Evolutionary conservation across 1,140 invertebrate genomes (phyloP).

Genomic region (Whitmania pigra): DNA sequence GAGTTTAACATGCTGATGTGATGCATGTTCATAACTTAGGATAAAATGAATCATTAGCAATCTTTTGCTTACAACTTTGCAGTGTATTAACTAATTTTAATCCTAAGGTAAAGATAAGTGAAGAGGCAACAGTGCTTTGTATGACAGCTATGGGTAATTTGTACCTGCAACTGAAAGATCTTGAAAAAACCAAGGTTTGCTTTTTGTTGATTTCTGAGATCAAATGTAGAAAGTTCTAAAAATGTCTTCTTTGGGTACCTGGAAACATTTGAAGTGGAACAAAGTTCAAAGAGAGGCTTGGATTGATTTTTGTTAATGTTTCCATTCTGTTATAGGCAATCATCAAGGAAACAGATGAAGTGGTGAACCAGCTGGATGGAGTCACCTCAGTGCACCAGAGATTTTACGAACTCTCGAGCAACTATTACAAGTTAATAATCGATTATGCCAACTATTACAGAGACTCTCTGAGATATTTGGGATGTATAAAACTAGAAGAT

Average conservation of each 20-base stretch:
- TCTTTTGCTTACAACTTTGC: neutral
- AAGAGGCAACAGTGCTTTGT: slow-evolving; percentile 70
- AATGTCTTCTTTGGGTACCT: slow-evolving; percentile 2
- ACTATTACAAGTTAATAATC: slow-evolving; percentile 71
- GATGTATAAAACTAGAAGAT: slow-evolving; percentile 69
- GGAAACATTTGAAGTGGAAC: neutral
- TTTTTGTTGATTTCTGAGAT: neutral
- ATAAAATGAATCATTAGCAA: neutral
- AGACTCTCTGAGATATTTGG: slow-evolving; percentile 82
- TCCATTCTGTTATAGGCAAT: slow-evolving; percentile 50
- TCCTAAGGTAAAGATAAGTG: slow-evolving; percentile 57
- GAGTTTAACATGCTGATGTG: neutral
- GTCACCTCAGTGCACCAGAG: slow-evolving; percentile 83
- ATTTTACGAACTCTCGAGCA: slow-evolving; percentile 84
- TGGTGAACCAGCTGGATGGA: slow-evolving; percentile 75
- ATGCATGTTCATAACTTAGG: neutral
- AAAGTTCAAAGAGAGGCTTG: neutral
- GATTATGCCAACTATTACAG: slow-evolving; percentile 87
- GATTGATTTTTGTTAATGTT: neutral
- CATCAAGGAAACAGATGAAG: slow-evolving; percentile 73
- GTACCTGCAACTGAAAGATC: slow-evolving; percentile 65
- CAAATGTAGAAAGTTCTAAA: neutral
- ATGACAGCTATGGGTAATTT: slow-evolving; percentile 74
- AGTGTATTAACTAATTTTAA: neutral
- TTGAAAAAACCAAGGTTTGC: slow-evolving; percentile 59